Percentiles rank a stretch among this genome's conserved stretches.
phyloP scores from a whole-genome alignment of 2,797 vertebrate species.

The Acanthurus tractus region DNA sequence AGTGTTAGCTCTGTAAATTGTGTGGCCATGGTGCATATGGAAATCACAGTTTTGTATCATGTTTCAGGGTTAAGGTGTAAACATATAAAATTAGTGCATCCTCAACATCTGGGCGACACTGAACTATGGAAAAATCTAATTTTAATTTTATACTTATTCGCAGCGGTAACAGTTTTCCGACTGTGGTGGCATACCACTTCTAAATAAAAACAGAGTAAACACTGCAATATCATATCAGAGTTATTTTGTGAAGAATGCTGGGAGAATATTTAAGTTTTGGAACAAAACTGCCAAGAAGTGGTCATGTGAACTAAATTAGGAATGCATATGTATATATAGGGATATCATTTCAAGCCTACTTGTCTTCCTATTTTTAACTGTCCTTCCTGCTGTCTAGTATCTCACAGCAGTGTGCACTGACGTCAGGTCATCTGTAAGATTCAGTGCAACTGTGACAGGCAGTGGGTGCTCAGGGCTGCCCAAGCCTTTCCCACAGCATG shows the following conservation, averaged over 20 bases:
- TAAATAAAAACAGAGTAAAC: slow-evolving; percentile 34
- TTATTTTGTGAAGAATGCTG: slow-evolving; percentile 20
- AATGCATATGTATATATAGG: slow-evolving; percentile 31
- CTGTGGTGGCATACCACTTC: slow-evolving; percentile 26
- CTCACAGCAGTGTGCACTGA: slow-evolving; percentile 40
- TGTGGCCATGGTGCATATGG: slow-evolving; percentile 4
- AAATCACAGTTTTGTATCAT: slow-evolving; percentile 13
- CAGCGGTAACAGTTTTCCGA: not conserved
- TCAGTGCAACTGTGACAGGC: slow-evolving; percentile 45
- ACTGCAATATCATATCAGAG: slow-evolving; percentile 25
- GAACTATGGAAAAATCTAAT: not conserved
- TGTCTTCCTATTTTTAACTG: slow-evolving; percentile 48
- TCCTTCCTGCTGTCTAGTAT: slow-evolving; percentile 41
- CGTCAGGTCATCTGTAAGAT: slow-evolving; percentile 53
- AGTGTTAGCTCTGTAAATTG: slow-evolving; percentile 15
- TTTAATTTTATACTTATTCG: slow-evolving; percentile 24
- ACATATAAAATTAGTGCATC: not conserved
- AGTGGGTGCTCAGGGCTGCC: slow-evolving; percentile 50
- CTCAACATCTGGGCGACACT: not conserved
- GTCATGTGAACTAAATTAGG: slow-evolving; percentile 39
- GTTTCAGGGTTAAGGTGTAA: slow-evolving; percentile 6
- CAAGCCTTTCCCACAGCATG: slow-evolving; percentile 60
- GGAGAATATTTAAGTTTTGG: slow-evolving; percentile 45
- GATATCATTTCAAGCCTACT: slow-evolving; percentile 51
- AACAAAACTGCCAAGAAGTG: slow-evolving; percentile 41